phyloP scores from a whole-genome alignment of 2,888 invertebrate genomes.

The Gymnocheta viridis region DNA sequence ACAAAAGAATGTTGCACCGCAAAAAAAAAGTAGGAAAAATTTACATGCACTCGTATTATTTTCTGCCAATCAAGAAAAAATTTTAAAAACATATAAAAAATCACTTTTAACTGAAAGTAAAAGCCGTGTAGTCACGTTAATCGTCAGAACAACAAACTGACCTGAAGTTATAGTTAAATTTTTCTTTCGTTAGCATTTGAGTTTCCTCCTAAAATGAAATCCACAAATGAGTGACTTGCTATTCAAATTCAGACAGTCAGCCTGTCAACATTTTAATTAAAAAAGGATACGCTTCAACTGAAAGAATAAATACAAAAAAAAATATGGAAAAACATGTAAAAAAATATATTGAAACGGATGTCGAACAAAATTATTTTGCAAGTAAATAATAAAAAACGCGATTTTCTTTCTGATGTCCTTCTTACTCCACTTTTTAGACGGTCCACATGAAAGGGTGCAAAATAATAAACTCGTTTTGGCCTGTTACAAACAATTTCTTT shows the following conservation, averaged over 20 bases:
- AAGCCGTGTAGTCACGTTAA: constrained; percentile 68
- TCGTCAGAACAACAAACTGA: constrained; percentile 69
- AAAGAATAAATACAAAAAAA: constrained; percentile 36
- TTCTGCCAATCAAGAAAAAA: not conserved
- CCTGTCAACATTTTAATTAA: constrained; percentile 83
- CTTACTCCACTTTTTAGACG: not conserved
- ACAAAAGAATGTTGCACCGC: constrained; percentile 36
- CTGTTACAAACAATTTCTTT: constrained; percentile 81
- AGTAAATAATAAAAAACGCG: constrained; percentile 78
- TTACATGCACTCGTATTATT: not conserved
- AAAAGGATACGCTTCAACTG: constrained; percentile 80
- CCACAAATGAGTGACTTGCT: constrained; percentile 65
- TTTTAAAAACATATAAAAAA: constrained; percentile 51
- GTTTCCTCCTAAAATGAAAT: constrained; percentile 10
- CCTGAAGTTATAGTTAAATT: constrained; percentile 49
- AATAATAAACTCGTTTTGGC: constrained; percentile 81
- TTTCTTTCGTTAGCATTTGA: constrained; percentile 3
- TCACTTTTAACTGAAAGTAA: constrained; percentile 49
- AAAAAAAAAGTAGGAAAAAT: constrained; percentile 5
- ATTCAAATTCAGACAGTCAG: constrained; percentile 69
- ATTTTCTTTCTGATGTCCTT: constrained; percentile 71
- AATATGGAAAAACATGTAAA: constrained; percentile 13
- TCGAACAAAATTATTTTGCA: constrained; percentile 64
- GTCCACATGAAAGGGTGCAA: constrained; percentile 77
- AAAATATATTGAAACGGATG: constrained; percentile 66